Conservation (phyloP, 1,140 invertebrate species). For the Caenorhabditis remanei region DNA sequence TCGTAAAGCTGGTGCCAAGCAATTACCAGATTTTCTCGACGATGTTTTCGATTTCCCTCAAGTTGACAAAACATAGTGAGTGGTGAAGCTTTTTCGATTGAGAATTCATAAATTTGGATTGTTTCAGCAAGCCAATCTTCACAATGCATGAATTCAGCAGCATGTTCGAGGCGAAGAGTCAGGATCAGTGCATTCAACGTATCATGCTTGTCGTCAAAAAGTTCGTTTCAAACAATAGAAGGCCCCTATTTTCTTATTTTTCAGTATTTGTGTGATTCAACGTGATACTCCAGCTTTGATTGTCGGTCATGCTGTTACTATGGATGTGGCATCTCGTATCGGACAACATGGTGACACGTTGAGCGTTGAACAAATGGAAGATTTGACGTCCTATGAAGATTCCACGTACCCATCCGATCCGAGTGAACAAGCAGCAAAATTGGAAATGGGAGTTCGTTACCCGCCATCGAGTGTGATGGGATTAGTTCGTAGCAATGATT, state of each 20-base stretch:
- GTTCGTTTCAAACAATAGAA: background rate
- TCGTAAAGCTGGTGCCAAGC: background rate
- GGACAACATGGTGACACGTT: constrained; percentile 28
- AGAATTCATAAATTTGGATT: background rate
- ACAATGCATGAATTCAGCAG: constrained; percentile 23
- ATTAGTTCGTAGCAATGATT: constrained; percentile 18
- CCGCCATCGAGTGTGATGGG: constrained; percentile 54
- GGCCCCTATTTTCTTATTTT: background rate
- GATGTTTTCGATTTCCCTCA: background rate
- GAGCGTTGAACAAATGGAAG: background rate
- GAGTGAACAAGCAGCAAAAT: background rate
- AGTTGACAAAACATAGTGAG: constrained; percentile 42
- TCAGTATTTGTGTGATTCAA: constrained; percentile 24
- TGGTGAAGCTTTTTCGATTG: background rate
- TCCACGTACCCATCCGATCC: constrained; percentile 1
- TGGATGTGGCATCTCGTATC: constrained; percentile 17
- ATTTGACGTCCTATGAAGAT: constrained; percentile 19
- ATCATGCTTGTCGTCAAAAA: constrained; percentile 51
- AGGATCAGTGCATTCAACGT: constrained; percentile 33
- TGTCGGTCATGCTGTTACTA: constrained; percentile 36
- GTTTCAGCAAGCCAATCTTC: constrained; percentile 41
- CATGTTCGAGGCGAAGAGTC: constrained; percentile 43
- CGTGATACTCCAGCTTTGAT: constrained; percentile 14
- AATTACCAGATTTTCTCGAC: background rate
- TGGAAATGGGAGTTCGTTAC: constrained; percentile 55